Percentiles rank a stretch among this genome's conserved stretches.
phyloP scores from a whole-genome alignment of 2,797 vertebrate species.

The Gallinago solitaria region DNA sequence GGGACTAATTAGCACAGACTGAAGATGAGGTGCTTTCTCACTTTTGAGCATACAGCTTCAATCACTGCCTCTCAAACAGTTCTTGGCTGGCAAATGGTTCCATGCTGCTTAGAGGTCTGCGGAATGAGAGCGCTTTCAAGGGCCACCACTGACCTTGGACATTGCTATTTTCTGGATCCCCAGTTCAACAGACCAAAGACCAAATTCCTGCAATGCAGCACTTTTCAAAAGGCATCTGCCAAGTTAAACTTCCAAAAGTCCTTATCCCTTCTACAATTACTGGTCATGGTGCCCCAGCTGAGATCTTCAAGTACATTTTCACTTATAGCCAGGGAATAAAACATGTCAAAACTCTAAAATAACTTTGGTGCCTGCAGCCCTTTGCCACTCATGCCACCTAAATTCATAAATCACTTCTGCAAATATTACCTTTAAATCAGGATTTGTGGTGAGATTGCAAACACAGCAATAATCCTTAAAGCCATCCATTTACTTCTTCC shows the following conservation, averaged over 20 bases:
- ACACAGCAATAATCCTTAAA: not conserved
- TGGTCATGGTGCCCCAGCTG: fast-evolving
- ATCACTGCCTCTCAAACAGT: not conserved
- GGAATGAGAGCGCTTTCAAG: not conserved
- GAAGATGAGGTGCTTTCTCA: not conserved
- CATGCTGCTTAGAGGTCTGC: not conserved
- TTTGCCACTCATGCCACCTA: not conserved
- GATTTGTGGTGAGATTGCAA: not conserved
- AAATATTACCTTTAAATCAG: not conserved
- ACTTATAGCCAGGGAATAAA: not conserved
- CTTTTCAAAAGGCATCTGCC: not conserved
- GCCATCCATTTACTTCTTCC: not conserved
- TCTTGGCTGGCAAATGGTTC: not conserved
- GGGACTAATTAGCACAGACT: not conserved
- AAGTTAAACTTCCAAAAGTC: not conserved
- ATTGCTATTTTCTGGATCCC: not conserved
- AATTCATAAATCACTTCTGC: not conserved
- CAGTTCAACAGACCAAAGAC: not conserved
- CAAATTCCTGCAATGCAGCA: not conserved
- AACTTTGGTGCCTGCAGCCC: not conserved
- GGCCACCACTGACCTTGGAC: not conserved
- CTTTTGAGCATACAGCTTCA: not conserved
- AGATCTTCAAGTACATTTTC: not conserved
- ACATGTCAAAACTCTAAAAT: not conserved
- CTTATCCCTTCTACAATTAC: not conserved